phyloP scores from a whole-genome alignment of 2,797 vertebrate genomes.

The Pitangus sulphuratus region DNA sequence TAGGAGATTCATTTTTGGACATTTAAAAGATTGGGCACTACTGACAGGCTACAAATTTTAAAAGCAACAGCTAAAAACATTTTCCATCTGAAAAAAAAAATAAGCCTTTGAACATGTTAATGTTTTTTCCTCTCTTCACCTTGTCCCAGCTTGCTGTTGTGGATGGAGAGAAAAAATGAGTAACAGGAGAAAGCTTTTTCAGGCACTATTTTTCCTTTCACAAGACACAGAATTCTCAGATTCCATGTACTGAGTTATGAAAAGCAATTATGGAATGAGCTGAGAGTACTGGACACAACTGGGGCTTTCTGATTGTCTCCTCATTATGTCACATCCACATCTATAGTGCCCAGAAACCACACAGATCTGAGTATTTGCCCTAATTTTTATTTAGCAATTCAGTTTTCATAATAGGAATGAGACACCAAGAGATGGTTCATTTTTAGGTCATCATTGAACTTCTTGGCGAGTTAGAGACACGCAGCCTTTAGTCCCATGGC shows the following conservation, averaged over 20 bases:
- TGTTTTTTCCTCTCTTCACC: not conserved
- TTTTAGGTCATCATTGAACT: constrained; percentile 33
- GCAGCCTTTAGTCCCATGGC: constrained; percentile 3
- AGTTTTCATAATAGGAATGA: not conserved
- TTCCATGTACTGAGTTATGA: not conserved
- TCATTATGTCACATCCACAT: not conserved
- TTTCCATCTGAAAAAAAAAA: not conserved
- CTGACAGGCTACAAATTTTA: not conserved
- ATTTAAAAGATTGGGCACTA: not conserved
- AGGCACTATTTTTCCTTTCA: not conserved
- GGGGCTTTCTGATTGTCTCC: not conserved
- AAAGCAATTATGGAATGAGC: not conserved
- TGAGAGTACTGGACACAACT: not conserved
- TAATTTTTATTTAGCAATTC: not conserved
- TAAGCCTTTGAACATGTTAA: not conserved
- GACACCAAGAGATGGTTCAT: constrained; percentile 14
- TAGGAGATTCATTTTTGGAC: not conserved
- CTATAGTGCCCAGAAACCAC: not conserved
- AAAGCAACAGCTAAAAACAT: not conserved
- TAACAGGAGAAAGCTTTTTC: constrained; percentile 26
- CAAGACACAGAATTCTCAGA: not conserved
- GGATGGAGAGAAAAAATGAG: not conserved
- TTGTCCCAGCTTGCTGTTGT: not conserved
- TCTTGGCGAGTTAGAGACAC: constrained; percentile 21
- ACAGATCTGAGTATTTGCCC: not conserved